phyloP scores from a whole-genome alignment of 2,797 vertebrate species.

The Ambastaia sidthimunki region DNA sequence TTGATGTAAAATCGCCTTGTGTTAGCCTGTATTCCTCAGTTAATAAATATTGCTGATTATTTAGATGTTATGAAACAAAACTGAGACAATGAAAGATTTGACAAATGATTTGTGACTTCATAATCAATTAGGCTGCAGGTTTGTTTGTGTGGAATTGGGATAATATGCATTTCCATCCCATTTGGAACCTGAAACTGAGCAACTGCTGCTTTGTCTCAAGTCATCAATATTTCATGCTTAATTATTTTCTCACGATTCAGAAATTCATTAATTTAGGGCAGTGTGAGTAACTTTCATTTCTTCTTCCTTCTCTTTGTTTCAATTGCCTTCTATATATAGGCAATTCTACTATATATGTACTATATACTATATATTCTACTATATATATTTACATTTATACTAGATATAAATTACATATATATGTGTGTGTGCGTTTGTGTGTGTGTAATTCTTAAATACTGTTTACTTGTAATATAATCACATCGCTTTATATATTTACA shows the following conservation, averaged over 20 bases:
- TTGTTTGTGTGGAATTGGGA: constrained; percentile 39
- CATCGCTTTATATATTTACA: no score
- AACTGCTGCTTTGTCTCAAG: constrained; percentile 68
- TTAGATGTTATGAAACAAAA: constrained; percentile 32
- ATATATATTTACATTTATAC: no score
- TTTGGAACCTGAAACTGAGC: constrained; percentile 41
- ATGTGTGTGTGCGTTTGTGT: no score
- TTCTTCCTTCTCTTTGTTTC: constrained; percentile 17
- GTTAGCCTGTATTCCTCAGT: neutral
- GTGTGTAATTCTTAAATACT: no score
- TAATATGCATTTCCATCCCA: constrained; percentile 35
- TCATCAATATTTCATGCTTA: constrained; percentile 81
- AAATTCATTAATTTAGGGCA: constrained; percentile 71
- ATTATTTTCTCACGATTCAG: constrained; percentile 74
- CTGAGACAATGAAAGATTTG: constrained; percentile 22
- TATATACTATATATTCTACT: no score
- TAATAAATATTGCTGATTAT: constrained; percentile 12
- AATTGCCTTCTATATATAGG: neutral
- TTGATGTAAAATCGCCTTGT: neutral
- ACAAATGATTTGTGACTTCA: constrained; percentile 74
- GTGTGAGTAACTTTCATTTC: constrained; percentile 48
- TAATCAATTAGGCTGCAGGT: constrained; percentile 76
- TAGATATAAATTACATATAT: no score
- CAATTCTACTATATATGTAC: no score
- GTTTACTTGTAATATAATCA: no score